Conservation (phyloP, 2,113 vertebrate genomes). For the Tupaia tana region DNA sequence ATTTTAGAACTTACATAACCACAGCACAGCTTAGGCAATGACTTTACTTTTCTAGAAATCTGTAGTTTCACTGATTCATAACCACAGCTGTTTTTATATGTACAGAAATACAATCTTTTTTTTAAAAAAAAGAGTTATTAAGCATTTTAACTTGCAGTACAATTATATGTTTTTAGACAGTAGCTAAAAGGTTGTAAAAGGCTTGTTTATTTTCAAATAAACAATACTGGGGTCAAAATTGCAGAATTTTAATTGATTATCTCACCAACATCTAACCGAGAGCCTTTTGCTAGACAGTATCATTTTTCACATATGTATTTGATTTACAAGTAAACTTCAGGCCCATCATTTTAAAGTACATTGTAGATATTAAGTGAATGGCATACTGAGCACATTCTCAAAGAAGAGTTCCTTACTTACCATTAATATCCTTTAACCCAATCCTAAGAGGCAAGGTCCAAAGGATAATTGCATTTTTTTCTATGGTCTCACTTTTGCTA, state of each 20-base stretch:
- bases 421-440: not conserved
- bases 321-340: slow-evolving; percentile 30
- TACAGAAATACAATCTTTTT: not conserved
- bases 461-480: not conserved
- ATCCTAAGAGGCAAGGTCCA: not conserved
- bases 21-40: not conserved
- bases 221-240: not conserved
- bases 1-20: not conserved
- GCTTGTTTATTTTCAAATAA: not conserved
- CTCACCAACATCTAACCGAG: not conserved
- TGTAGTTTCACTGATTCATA: not conserved
- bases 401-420: not conserved
- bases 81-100: not conserved
- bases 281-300: not conserved
- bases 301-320: not conserved
- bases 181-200: slow-evolving; percentile 1
- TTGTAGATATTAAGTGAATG: not conserved
- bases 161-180: not conserved
- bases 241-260: not conserved
- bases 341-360: not conserved
- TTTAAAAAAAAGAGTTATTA: not conserved
- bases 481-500: not conserved
- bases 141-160: not conserved
- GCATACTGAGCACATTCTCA: not conserved
- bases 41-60: not conserved